Evolutionary conservation across 53 echinoderm and acorn worm genomes (phyloP), one percentile per base, ranked within the genome.

Genomic region (Actinopyga echinites): DNA sequence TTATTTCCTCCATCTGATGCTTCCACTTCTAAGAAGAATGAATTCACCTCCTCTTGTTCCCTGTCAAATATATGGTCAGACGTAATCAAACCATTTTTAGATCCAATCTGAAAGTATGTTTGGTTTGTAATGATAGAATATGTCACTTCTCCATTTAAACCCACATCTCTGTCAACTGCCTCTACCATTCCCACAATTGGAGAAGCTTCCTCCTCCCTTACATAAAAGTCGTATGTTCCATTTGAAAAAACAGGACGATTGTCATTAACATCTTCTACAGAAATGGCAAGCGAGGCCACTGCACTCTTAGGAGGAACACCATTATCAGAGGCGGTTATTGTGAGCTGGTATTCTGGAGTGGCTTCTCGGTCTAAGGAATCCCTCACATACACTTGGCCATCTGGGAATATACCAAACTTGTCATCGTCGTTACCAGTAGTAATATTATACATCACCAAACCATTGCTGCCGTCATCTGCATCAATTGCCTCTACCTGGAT

Each of bases 381-480:
- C 65, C 86, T 96, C 13, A 96, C 93, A 69, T 93, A 96, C 13
- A 96, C 89, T 57, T 84, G 67, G 25, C 96, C 96, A 90, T 92
- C 85, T 22, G 96, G 96, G 79, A 96, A 96, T 62, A 96, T 85
- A 37, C 96, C 93, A 84, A 96, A 96, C 66, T 81, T 88, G 25
- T 96, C 87, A 29, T 42, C 90, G 17, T 75, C 56, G 37, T 96
- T 93, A 31, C 96, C 96, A 68, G 63, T 75, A 40, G 66, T 58
- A 64, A 96, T 96, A 54, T 66, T 79, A 84, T 93, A 96, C 7
- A 84, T 32, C 28, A 96, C 90, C 62, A 83, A 30, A 5, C 96
- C 96, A 82, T 96, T 96, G 35, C 87, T 88, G 25, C 96, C 96
- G 43, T 89, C 56, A 62, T 96, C 96, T 54, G 67, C 90, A 84